Conservation (phyloP, 2,113 vertebrate genomes). For the Anguilla japonica region DNA sequence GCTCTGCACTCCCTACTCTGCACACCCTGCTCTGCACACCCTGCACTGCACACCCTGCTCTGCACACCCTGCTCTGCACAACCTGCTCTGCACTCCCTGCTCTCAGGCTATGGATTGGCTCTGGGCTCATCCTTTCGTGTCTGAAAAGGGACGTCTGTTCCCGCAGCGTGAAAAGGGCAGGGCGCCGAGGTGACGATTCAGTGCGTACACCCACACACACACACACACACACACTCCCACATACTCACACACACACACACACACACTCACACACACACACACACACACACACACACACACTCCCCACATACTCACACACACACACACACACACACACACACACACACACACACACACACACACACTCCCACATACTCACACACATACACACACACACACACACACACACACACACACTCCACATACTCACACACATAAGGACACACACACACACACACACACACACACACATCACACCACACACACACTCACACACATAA, state of each 20-base stretch:
- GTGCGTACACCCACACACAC: constrained; percentile 26
- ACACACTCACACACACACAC: too few relatives aligned
- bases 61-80: too few relatives aligned
- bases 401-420: background rate
- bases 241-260: constrained; percentile 29
- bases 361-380: too few relatives aligned
- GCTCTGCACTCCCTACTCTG: too few relatives aligned
- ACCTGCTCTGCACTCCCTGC: too few relatives aligned
- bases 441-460: too few relatives aligned
- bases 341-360: too few relatives aligned
- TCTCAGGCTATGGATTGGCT: background rate
- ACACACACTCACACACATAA: too few relatives aligned
- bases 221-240: background rate
- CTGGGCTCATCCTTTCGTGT: background rate
- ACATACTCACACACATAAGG: too few relatives aligned
- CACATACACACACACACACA: constrained; percentile 25
- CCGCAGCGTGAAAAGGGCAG: background rate
- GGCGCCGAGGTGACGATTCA: background rate
- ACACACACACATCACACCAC: background rate
- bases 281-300: background rate
- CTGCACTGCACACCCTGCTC: too few relatives aligned
- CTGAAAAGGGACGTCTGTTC: background rate
- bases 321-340: constrained; percentile 33
- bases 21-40: too few relatives aligned
- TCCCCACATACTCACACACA: constrained; percentile 42